Evolutionary conservation across 2,888 invertebrate genomes (phyloP).

Genomic region (Yponomeuta cagnagella): DNA sequence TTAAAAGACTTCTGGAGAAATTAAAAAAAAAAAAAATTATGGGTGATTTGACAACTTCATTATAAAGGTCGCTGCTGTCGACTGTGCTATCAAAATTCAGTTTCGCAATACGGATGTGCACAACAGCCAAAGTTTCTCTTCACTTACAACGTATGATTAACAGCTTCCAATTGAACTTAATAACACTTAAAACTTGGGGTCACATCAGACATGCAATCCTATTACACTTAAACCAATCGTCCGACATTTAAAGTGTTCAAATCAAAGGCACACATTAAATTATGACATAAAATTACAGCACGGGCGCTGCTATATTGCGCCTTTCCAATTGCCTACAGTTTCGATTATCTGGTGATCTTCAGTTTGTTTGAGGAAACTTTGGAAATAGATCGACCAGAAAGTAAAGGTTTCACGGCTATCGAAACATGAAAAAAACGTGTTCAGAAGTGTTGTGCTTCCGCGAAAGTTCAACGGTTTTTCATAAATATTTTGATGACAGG

Average conservation of each 20-base stretch:
- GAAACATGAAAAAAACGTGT: not conserved
- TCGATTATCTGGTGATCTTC: not conserved
- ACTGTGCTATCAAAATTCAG: not conserved
- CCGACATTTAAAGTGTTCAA: conserved; percentile 5
- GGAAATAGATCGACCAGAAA: not conserved
- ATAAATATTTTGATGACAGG: no score
- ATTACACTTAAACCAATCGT: not conserved
- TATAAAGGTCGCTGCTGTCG: no score
- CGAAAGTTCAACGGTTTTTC: no score
- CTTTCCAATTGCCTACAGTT: not conserved
- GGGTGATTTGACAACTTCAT: no score
- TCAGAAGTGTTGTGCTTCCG: not conserved
- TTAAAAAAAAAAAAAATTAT: no score
- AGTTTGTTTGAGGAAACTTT: not conserved
- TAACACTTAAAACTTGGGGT: not conserved
- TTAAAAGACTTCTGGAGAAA: no score
- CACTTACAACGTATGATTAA: not conserved
- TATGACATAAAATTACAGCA: conserved; percentile 14
- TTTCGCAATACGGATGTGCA: not conserved
- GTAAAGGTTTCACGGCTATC: not conserved
- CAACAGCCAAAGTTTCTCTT: not conserved
- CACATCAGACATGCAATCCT: not conserved
- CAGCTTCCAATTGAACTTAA: not conserved
- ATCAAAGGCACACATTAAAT: conserved; percentile 9
- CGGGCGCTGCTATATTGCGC: not conserved